Evolutionary conservation across 2,797 vertebrate species (phyloP).

Genomic region (Chrysolophus pictus): DNA sequence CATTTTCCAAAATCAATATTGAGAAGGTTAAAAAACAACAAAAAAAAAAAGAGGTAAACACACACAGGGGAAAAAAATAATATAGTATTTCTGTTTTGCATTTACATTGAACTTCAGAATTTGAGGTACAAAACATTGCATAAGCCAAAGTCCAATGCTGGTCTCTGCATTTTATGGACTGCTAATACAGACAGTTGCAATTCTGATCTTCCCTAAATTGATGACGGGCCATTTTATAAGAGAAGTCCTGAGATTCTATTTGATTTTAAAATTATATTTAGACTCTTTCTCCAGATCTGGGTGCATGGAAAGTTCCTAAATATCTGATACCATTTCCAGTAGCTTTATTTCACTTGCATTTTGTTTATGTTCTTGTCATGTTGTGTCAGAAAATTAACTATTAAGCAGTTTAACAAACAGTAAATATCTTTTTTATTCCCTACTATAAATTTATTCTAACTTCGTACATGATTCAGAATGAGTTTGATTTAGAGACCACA

Average conservation of each 20-base stretch:
- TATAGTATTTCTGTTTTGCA: background rate
- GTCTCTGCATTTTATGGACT: background rate
- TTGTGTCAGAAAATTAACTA: background rate
- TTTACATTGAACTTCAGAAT: background rate
- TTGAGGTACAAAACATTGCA: background rate
- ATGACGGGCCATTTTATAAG: background rate
- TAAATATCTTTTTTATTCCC: background rate
- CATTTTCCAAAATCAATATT: background rate
- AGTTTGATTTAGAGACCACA: background rate
- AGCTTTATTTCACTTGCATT: background rate
- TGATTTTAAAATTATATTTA: background rate
- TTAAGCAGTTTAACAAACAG: background rate
- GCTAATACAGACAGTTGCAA: background rate
- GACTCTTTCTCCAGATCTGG: background rate
- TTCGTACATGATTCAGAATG: background rate
- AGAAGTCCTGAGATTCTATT: background rate
- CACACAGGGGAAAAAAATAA: background rate
- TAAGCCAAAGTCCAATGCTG: accelerated
- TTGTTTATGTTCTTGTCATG: background rate
- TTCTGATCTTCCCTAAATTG: background rate
- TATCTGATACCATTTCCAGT: background rate
- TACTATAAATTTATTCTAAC: background rate
- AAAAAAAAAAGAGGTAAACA: background rate
- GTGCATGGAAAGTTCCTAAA: background rate
- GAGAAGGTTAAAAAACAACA: background rate